phyloP scores from a whole-genome alignment of 2,113 vertebrate species.

The Fregata magnificens region DNA sequence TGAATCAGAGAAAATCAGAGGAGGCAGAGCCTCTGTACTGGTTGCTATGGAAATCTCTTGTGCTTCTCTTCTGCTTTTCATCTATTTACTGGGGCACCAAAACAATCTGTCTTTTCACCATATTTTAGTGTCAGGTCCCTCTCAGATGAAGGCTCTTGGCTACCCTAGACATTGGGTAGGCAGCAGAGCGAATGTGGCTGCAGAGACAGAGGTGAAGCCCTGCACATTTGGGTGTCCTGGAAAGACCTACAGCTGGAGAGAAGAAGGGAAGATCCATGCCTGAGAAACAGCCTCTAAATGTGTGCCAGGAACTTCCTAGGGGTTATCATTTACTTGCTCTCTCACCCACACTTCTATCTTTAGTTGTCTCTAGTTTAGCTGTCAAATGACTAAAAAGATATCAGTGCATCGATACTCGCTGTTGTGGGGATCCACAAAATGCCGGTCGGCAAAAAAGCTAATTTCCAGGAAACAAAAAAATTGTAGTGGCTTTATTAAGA shows the following conservation, averaged over 20 bases:
- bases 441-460: not conserved
- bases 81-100: not conserved
- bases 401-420: not conserved
- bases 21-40: not conserved
- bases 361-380: not conserved
- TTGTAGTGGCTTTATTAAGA: not conserved
- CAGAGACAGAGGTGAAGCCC: not conserved
- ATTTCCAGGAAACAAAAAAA: not conserved
- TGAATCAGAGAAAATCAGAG: not conserved
- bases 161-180: not conserved
- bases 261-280: not conserved
- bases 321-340: not conserved
- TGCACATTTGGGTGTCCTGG: not conserved
- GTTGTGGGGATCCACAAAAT: not conserved
- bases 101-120: not conserved
- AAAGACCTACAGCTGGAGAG: fast-evolving
- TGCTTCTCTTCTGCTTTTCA: not conserved
- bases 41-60: slow-evolving; percentile 48
- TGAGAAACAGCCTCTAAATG: not conserved
- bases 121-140: not conserved
- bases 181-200: not conserved
- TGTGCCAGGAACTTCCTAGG: not conserved
- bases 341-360: not conserved
- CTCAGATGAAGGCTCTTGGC: not conserved
- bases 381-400: not conserved